Evolutionary conservation across 2,113 vertebrate species (phyloP), one percentile per base, ranked within the genome.

Genomic region (Lampris incognitus): DNA sequence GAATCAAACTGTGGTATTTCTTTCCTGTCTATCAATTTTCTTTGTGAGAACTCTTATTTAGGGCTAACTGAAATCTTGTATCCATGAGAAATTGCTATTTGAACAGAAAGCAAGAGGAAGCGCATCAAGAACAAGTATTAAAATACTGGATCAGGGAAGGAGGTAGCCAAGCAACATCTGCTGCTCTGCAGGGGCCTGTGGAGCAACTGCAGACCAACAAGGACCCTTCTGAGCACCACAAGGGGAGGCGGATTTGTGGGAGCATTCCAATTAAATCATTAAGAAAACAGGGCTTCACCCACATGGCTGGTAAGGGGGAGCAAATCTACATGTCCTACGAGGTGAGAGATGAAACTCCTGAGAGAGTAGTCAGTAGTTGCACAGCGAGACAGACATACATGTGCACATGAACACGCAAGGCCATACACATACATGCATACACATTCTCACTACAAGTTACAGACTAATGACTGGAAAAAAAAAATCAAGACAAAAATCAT

Each of bases 281-380:
- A 66, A 8, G 56, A 84, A 81, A 81, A 76, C 78, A 66, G 6
- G 0, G 58, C 68, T 69, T 72, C 75, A 44, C 10, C 62, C 72
- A 77, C 70, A 86, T 75, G 62, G 66, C 78, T 64, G 76, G 84
- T 72, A 72, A 55, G n/a, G 78, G 6, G 57, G 50, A 73, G 52
- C 56, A 46, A 73, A 73, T 86, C 76, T 73, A 59, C 56, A 57
- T 48, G 70, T 85, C 67, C 69, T 80, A 70, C 24, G 61, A 78
- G 73, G 67, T 66, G 81, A 88, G 79, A 70, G 71, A 85, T 73
- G 70, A 66, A 54, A 52, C 78, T 54, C 78, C 9, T 48, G 72
- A 82, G 51, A 50, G 39, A 36, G 6, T 64, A 13, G 10, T n/a
- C 44, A 41, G 56, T 41, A 69, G 72, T 51, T 49, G 66, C 44